A percentile compares a stretch with the other conserved stretches of the same genome.
Evolutionary conservation across 2,888 invertebrate genomes (phyloP).

Genomic region (Papilio gigon): DNA sequence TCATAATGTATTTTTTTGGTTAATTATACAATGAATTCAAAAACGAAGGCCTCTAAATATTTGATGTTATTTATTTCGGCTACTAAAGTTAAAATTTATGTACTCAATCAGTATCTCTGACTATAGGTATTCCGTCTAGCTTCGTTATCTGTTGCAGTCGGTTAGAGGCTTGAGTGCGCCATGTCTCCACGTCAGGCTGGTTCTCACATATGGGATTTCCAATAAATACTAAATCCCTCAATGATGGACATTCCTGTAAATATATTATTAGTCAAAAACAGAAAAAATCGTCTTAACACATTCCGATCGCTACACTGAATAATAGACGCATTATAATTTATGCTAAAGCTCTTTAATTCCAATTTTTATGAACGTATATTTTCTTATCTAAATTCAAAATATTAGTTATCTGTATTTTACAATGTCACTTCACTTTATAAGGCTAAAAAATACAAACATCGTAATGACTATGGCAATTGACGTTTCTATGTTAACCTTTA

Average conservation of each 20-base stretch:
- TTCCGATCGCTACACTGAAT: too few relatives aligned
- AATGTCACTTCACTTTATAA: too few relatives aligned
- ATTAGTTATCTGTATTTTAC: too few relatives aligned
- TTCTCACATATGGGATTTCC: constrained; percentile 90
- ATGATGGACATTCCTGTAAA: constrained; percentile 82
- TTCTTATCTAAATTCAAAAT: too few relatives aligned
- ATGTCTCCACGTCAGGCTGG: constrained; percentile 84
- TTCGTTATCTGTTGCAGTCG: constrained; percentile 88
- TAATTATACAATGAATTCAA: neutral
- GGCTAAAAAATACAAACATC: too few relatives aligned
- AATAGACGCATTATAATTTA: too few relatives aligned
- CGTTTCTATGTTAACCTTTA: too few relatives aligned
- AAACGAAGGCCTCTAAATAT: neutral
- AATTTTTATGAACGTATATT: too few relatives aligned
- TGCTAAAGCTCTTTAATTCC: too few relatives aligned
- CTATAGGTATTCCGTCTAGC: constrained; percentile 90
- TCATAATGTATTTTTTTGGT: neutral
- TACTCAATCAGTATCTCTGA: constrained; percentile 71
- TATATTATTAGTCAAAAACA: constrained; percentile 14
- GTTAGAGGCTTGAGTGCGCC: constrained; percentile 86
- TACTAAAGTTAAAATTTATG: neutral
- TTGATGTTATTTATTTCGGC: neutral
- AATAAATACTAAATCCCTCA: constrained; percentile 90
- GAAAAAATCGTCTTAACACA: too few relatives aligned
- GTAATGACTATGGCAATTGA: too few relatives aligned